Evolutionary conservation across 2,888 invertebrate species (phyloP), one percentile per base, ranked within the genome.

Genomic region (Amiota mariae): DNA sequence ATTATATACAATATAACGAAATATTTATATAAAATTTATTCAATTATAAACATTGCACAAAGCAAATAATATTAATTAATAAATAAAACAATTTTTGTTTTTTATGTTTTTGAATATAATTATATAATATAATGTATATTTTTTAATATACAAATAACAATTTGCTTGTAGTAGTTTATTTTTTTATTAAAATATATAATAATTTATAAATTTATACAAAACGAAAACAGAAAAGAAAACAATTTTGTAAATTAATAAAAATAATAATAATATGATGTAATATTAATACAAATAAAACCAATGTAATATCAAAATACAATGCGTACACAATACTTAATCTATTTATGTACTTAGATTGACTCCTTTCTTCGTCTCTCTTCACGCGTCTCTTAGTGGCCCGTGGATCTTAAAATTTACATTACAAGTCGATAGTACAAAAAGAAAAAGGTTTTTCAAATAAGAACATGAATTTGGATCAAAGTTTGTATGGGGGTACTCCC

Each of bases 21-120:
- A 36, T 59, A 59, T 73, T 67, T 47, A 73, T 72, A 61, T 24
- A 49, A 49, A 68, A 63, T 20, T n/a, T 54, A 71, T n/a, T 20
- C n/a, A 51, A 68, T 54, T 13, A n/a, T n/a, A 48, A 68, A 20
- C 73, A 74, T 36, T 54, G 49, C 73, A 74, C 46, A 70, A 72
- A 71, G 56, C 67, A 56, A 78, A 75, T 49, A 73, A 71, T 71
- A 72, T 59, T 70, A 78, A 72, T 59, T 70, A 78, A 73, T 74
- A 72, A 49, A 15, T 72, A 10, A 51, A 49, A 36, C 24, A 36
- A 46, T 70, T 75, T 77, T 75, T 77, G 72, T 78, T 72, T 78
- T 78, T 70, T 73, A 75, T 77, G 73, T 71, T 78, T 75, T 75
- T 68, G 8, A 36, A 36, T 6, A 24, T 24, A 54, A 68, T 68